These are phyloP conservation scores for Theristicus caerulescens DNA, from an alignment of 2,113 vertebrate genomes.

Conservation along the genomic window DNA sequence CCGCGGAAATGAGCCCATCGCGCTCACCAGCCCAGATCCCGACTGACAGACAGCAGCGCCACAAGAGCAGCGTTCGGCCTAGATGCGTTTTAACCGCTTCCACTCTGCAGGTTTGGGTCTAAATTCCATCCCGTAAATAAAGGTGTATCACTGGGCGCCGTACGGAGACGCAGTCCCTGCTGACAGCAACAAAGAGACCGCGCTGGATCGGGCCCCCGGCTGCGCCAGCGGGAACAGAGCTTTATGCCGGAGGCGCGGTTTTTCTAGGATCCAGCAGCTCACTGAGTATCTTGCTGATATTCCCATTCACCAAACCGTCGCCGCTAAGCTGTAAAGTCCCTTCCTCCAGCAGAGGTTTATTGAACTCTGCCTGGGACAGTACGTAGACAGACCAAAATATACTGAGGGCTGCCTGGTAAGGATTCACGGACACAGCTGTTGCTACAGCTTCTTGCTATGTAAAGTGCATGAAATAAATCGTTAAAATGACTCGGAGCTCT, in stretches of 20 bases:
- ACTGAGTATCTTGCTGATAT: neutral
- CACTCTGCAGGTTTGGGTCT: neutral
- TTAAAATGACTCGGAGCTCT: neutral
- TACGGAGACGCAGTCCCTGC: neutral
- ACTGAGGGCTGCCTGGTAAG: neutral
- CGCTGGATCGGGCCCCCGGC: neutral
- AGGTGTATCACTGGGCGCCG: rapidly evolving
- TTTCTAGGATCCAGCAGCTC: neutral
- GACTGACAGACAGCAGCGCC: rapidly evolving
- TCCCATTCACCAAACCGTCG: neutral
- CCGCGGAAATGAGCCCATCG: neutral
- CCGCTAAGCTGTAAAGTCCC: neutral
- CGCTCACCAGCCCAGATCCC: neutral
- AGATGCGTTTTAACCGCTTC: rapidly evolving
- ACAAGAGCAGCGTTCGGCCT: neutral
- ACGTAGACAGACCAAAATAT: neutral
- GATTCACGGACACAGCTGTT: constrained; percentile 1
- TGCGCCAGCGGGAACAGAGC: neutral
- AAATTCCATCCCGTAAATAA: neutral
- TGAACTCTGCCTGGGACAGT: neutral
- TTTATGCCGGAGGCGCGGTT: neutral
- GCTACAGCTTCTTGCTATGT: constrained; percentile 35
- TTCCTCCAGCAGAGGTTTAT: constrained; percentile 10
- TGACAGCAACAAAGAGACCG: neutral
- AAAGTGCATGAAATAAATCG: constrained; percentile 49